Percentiles rank a stretch among this genome's conserved stretches.
phyloP scores from a whole-genome alignment of 2,113 vertebrate genomes.

The Murina feae region DNA sequence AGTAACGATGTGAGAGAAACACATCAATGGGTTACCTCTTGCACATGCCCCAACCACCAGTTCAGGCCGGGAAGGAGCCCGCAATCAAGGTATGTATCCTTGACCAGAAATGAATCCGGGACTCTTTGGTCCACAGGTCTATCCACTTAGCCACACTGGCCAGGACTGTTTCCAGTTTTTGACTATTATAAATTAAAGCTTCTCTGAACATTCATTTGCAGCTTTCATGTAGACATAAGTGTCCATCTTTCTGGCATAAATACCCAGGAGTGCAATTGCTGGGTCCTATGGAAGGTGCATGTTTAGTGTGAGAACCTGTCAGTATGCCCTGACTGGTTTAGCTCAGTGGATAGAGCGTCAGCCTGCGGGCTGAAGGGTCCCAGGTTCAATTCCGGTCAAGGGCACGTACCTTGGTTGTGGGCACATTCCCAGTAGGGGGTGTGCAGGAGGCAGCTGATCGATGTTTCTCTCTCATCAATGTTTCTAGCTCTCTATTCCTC shows the following conservation, averaged over 20 bases:
- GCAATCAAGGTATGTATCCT: not conserved
- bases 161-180: not conserved
- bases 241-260: not conserved
- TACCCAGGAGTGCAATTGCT: not conserved
- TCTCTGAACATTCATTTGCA: not conserved
- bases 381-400: too few relatives aligned
- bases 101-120: not conserved
- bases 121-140: too few relatives aligned
- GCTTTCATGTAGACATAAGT: not conserved
- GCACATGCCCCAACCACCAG: not conserved
- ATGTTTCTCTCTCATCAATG: too few relatives aligned
- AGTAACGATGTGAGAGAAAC: not conserved
- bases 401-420: too few relatives aligned
- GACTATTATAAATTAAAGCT: not conserved
- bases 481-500: too few relatives aligned
- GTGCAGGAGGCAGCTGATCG: too few relatives aligned
- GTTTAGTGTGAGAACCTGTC: not conserved
- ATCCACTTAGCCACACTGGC: not conserved
- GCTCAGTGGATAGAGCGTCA: too few relatives aligned
- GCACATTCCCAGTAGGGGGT: too few relatives aligned
- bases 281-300: not conserved
- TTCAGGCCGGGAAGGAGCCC: too few relatives aligned
- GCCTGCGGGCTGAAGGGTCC: too few relatives aligned
- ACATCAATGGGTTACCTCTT: not conserved
- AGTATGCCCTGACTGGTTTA: too few relatives aligned